Base-by-base conservation (phyloP, 2,797 vertebrate species). In the Hoplostethus atlanticus region DNA sequence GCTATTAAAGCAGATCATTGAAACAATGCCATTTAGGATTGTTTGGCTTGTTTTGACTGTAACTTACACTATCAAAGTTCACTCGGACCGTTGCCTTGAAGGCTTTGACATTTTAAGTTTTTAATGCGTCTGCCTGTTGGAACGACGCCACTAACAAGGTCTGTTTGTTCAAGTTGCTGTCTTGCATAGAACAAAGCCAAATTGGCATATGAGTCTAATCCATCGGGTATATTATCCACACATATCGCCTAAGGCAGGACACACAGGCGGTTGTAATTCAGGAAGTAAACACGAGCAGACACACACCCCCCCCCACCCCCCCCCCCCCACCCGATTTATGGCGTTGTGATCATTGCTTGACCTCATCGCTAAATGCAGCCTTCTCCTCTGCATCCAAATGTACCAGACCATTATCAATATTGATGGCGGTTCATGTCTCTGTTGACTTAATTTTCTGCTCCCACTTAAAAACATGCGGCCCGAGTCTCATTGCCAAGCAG, bases 321-420 rank as follows among this genome's bases (percentile, higher is more conserved):
- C 77, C 81, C 70, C 52, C 84, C 71, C 69, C 53, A 54, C 69
- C 72, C 58, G 66, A 89, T 92, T 94, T 88, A 91, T 87, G 68
- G 80, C 38, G 28, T 50, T 42, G 70, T 71, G 78, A 85, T 92
- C 84, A 81, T 86, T 70, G 71, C 87, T 88, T 88, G 91, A 89
- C 89, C 88, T 90, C 87, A 69, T 82, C 71, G 73, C 86, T 91
- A 87, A 92, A 91, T 63, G 87, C 77, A 57, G 44, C 56, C 57
- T 11, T 68, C 72, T 73, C 72, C 53, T 40, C 73, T 77, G 89
- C 86, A 90, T 94, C 74, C 62, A 71, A 89, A 92, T 87, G 83
- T 87, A 73, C 67, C 52, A 16, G 69, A 42, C 76, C 64, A 58
- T 64, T 80, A 87, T 88, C 85, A 84, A 80, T 92, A 92, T 90